Conservation (phyloP, 2,113 vertebrate species). For the Baryphthengus martii region DNA sequence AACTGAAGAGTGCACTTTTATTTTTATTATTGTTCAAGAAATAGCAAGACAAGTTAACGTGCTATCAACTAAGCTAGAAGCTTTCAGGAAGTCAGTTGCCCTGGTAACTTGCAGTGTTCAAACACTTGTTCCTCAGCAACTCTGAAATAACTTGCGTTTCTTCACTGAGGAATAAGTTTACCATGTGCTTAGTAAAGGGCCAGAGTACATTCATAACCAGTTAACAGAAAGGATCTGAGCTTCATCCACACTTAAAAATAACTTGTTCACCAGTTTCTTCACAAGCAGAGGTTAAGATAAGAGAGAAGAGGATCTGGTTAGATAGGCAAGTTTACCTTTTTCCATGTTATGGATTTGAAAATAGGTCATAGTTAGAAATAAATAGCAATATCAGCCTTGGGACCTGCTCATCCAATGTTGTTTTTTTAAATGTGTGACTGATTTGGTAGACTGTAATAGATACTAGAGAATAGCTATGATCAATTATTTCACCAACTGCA, state of each 20-base stretch:
- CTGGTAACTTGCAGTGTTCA: not conserved
- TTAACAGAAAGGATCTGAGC: not conserved
- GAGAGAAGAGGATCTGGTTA: not conserved
- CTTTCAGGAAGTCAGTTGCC: not conserved
- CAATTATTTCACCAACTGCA: not conserved
- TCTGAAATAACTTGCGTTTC: not conserved
- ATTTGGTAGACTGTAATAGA: not conserved
- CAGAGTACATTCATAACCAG: not conserved
- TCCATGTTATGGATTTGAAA: not conserved
- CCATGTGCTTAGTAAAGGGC: not conserved
- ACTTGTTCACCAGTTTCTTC: not conserved
- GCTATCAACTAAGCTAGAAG: not conserved
- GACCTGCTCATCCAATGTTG: accelerated
- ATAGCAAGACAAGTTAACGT: not conserved
- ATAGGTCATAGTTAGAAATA: not conserved
- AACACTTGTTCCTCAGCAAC: not conserved
- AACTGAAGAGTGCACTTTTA: not conserved
- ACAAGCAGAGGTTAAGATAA: not conserved
- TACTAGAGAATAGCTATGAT: not conserved
- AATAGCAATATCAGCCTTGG: not conserved
- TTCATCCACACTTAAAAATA: not conserved
- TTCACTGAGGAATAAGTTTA: not conserved
- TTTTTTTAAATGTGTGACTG: not conserved
- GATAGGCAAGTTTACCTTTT: not conserved
- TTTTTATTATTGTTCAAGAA: not conserved